Conservation (phyloP, 2,888 invertebrate species). For the Oxystoma pomonae region DNA sequence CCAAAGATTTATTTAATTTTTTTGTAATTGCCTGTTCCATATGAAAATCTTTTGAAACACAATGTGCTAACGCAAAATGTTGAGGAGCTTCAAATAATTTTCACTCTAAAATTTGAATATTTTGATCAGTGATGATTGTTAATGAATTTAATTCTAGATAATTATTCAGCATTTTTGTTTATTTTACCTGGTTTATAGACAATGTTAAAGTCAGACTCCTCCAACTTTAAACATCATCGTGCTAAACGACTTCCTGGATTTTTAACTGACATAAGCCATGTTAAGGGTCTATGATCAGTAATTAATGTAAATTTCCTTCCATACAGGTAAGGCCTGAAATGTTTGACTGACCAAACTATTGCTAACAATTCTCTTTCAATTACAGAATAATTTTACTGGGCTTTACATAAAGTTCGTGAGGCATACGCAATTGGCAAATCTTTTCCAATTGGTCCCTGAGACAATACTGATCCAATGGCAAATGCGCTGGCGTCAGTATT, state of each 20-base stretch:
- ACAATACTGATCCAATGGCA: constrained; percentile 20
- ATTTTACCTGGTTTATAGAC: constrained; percentile 9
- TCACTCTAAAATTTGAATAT: constrained; percentile 5
- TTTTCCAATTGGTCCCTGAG: too few species aligned
- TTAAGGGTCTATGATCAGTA: constrained; percentile 39
- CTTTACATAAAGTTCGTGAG: too few species aligned
- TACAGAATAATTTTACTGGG: too few species aligned
- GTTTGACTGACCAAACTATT: constrained; percentile 37
- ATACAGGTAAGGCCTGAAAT: too few species aligned
- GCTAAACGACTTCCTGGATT: constrained; percentile 34
- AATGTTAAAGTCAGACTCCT: constrained; percentile 37
- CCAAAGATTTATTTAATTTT: too few species aligned
- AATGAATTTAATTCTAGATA: constrained; percentile 1
- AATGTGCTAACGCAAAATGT: too few species aligned
- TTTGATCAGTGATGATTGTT: too few species aligned
- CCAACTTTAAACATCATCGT: constrained; percentile 35
- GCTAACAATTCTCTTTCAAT: constrained; percentile 40
- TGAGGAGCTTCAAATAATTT: too few species aligned
- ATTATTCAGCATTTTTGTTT: constrained; percentile 12
- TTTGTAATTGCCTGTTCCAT: too few species aligned
- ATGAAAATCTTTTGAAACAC: too few species aligned
- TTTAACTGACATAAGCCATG: constrained; percentile 36
- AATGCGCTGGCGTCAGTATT: constrained; percentile 39
- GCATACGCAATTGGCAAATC: too few species aligned
- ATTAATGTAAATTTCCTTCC: too few species aligned